Percentiles rank a stretch among this genome's conserved stretches.
These are phyloP conservation scores for Drosophila subobscura DNA, from an alignment of 1,140 invertebrate genomes.

Conservation along the genomic window DNA sequence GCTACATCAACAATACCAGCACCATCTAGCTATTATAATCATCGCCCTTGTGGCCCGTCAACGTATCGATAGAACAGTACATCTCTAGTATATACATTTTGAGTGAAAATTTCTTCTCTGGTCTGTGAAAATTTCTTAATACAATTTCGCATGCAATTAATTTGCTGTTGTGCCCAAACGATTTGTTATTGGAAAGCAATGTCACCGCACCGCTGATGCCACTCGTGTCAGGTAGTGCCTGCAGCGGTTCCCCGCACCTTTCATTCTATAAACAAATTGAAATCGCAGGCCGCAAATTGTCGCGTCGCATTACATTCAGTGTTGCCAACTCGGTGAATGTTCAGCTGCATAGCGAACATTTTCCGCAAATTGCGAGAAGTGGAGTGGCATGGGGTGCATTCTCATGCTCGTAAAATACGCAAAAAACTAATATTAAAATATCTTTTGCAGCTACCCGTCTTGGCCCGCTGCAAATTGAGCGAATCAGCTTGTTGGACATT, in stretches of 20 bases:
- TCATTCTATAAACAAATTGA: constrained; percentile 15
- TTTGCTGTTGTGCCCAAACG: constrained; percentile 4
- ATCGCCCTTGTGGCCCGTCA: constrained; percentile 1
- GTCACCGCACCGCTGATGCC: not conserved
- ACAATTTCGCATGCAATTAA: constrained; percentile 1
- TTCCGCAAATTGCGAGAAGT: too few species aligned
- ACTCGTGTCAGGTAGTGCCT: constrained; percentile 4
- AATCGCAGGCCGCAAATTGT: constrained; percentile 51
- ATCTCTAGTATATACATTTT: constrained; percentile 59
- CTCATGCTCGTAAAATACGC: too few species aligned
- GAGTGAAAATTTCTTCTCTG: constrained; percentile 56
- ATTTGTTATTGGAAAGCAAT: not conserved
- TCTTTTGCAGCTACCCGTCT: too few species aligned
- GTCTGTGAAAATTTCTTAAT: constrained; percentile 58
- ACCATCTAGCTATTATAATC: constrained; percentile 10
- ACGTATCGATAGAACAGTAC: constrained; percentile 3
- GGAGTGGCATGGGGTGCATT: too few species aligned
- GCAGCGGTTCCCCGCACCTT: constrained; percentile 6
- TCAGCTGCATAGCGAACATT: too few species aligned
- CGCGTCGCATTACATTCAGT: constrained; percentile 69
- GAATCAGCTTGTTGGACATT: constrained; percentile 9
- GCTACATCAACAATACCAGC: not conserved
- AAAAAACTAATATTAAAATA: too few species aligned
- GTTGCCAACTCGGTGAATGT: constrained; percentile 48
- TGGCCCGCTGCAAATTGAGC: not conserved